Conservation (phyloP, 2,888 invertebrate genomes). For the Plagodis dolabraria region DNA sequence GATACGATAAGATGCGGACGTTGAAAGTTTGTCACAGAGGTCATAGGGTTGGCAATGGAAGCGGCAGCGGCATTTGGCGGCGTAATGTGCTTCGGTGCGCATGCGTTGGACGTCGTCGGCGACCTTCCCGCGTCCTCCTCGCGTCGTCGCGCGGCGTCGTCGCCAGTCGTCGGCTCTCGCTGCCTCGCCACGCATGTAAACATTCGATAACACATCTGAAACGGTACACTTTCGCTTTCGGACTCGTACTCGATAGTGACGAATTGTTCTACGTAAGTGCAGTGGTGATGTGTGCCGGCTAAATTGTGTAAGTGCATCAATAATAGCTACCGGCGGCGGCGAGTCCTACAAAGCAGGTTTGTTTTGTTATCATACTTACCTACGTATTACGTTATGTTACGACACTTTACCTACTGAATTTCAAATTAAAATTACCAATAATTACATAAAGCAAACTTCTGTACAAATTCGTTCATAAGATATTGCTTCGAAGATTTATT, state of each 20-base stretch:
- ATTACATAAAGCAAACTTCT: too few relatives aligned
- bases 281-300: conserved; percentile 51
- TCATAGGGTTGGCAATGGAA: conserved; percentile 54
- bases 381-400: conserved; percentile 1
- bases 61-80: conserved; percentile 48
- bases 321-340: conserved; percentile 34
- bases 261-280: conserved; percentile 46
- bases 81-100: conserved; percentile 57
- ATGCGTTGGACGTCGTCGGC: conserved; percentile 59
- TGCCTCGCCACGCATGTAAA: conserved; percentile 75
- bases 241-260: conserved; percentile 40
- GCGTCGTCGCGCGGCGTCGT: conserved; percentile 73
- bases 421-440: too few relatives aligned
- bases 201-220: conserved; percentile 44
- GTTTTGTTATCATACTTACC: conserved; percentile 33
- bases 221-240: conserved; percentile 63
- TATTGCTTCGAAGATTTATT: not conserved
- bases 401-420: not conserved
- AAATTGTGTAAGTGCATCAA: conserved; percentile 41
- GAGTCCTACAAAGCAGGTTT: conserved; percentile 45
- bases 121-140: conserved; percentile 67
- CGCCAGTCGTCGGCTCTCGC: conserved; percentile 69
- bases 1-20: conserved; percentile 20
- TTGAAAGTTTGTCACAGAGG: conserved; percentile 49
- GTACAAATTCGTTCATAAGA: not conserved